phyloP scores from a whole-genome alignment of 2,113 vertebrate genomes.

The Notechis scutatus region DNA sequence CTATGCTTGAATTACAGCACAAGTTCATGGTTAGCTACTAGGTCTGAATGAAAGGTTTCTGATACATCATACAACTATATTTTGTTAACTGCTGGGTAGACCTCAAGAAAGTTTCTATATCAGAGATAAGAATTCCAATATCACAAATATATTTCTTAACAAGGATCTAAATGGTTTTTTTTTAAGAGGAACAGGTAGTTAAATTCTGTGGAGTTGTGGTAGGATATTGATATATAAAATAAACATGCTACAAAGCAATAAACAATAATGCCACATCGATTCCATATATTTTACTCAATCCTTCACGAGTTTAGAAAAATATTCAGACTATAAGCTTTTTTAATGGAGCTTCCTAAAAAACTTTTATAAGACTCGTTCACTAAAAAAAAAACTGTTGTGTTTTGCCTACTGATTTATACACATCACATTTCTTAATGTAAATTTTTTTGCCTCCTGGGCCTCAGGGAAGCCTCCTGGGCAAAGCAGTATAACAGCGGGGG shows the following conservation, averaged over 20 bases:
- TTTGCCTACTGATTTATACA: neutral
- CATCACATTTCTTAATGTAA: neutral
- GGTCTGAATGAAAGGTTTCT: neutral
- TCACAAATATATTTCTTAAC: neutral
- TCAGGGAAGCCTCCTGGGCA: no score
- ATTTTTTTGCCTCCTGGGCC: no score
- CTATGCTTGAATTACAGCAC: neutral
- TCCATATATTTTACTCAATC: neutral
- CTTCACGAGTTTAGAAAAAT: neutral
- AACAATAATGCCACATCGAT: neutral
- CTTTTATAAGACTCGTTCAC: neutral
- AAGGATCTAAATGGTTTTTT: neutral
- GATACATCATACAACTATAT: neutral
- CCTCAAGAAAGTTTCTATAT: neutral
- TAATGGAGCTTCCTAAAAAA: neutral
- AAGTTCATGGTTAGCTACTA: neutral
- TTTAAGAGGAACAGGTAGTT: neutral
- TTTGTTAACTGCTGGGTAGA: neutral
- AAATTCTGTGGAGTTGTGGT: neutral
- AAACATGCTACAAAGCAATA: neutral
- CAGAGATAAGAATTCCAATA: neutral
- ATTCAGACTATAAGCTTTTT: neutral
- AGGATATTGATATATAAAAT: neutral
- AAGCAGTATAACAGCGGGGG: no score
- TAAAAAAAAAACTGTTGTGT: neutral